Evolutionary conservation across 2,113 vertebrate genomes (phyloP), one percentile per base, ranked within the genome.

Genomic region (Megaceryle maxima): DNA sequence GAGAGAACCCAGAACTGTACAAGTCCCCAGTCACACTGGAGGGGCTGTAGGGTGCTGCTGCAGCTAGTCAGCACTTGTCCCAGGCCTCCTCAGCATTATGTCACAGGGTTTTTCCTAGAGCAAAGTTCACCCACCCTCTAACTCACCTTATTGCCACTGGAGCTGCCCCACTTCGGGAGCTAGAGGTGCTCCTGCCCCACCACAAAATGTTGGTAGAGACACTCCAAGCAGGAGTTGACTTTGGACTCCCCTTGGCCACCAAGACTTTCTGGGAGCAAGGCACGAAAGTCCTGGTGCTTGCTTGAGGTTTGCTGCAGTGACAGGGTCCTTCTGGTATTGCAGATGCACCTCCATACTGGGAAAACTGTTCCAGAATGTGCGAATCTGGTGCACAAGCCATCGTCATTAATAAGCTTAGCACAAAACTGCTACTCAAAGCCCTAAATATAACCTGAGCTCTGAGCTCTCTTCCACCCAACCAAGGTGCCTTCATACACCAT

Each of bases 361-460:
- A 78, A 69, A 62, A 84, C 29, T 76, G 91, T 83, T 88, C 89
- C 76, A 87, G 77, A 95, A 94, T 50, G 83, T 97, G 92, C 74
- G 88, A 85, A 89, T 73, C 88, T 92, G 88, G 73, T 87, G 90
- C 92, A 84, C 29, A 94, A 96, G 93, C 80, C 76, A 93, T n/a
- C 70, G 86, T 92, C 83, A 86, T 94, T 97, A 97, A 90, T 95
- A 92, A 91, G 63, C 91, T 91, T 94, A 94, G 94, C 95, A 95
- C 0, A 2, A 95, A 96, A 84, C 63, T 87, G 93, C 89, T 92
- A 83, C 91, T 92, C 84, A 94, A 86, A 95, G 72, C 84, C 93
- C 97, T 97, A 97, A 97, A 97, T 97, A 97, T 96, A 97, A 97
- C 89, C 93, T 81, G 91, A 89, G 85, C 9, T 18, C 91, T 92